Percentiles rank a stretch among this genome's conserved stretches.
These are phyloP conservation scores for Diplazon laetatorius DNA, from an alignment of 2,888 invertebrate species.

Conservation along the genomic window DNA sequence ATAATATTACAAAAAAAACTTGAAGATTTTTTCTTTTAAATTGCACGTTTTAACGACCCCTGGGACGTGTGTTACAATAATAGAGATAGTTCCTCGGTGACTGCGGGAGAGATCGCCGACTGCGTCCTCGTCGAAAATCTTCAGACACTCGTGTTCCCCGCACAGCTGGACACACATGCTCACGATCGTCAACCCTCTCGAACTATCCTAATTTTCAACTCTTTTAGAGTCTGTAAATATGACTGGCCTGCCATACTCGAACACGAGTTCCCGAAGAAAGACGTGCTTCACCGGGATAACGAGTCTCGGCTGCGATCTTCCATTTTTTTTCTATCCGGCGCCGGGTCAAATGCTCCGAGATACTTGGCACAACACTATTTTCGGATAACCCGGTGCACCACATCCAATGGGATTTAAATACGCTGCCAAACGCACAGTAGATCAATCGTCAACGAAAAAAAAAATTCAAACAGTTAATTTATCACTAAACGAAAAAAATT, in stretches of 20 bases:
- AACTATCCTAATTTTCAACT: neutral
- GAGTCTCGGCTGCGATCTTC: slow-evolving; percentile 33
- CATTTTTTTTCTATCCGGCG: slow-evolving; percentile 28
- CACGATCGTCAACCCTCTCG: slow-evolving; percentile 10
- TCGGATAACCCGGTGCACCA: slow-evolving; percentile 16
- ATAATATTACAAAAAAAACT: too few species aligned
- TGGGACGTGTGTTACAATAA: slow-evolving; percentile 31
- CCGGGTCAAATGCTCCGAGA: slow-evolving; percentile 36
- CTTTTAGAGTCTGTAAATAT: neutral
- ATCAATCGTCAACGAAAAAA: too few species aligned
- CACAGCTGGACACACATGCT: slow-evolving; percentile 35
- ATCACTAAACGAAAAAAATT: too few species aligned
- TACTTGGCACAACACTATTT: slow-evolving; percentile 26
- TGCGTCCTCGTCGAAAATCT: neutral
- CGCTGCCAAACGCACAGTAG: neutral
- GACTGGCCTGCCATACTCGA: too few species aligned
- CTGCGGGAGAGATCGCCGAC: slow-evolving; percentile 13
- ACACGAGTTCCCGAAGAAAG: neutral
- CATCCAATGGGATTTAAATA: neutral
- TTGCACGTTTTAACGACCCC: neutral
- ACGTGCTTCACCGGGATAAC: neutral
- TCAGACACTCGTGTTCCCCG: neutral
- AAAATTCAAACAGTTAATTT: too few species aligned
- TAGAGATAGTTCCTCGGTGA: slow-evolving; percentile 28
- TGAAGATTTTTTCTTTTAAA: too few species aligned